Base-by-base conservation (phyloP, 1,140 invertebrate genomes). In the Anastrepha ludens region DNA sequence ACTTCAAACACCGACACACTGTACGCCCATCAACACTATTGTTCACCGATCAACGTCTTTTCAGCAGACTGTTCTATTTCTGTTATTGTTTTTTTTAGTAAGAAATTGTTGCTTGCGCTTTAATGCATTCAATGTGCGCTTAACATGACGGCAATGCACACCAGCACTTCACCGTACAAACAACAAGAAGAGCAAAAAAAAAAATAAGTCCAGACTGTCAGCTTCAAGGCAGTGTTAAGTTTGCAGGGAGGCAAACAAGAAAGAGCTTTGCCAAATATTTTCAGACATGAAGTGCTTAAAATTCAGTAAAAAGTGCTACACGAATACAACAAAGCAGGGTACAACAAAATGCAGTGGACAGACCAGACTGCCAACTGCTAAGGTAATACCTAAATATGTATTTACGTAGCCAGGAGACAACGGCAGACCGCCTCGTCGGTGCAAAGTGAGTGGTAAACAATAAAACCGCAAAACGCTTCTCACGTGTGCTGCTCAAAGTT, bases 111-210 rank as follows among this genome's bases (percentile, higher is more conserved):
- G 47, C 55, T 13, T 58, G 74, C 50, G 47, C 74, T 81, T 81
- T 20, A 81, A 81, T 81, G 74, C 74, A 81, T 81, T 50, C 74
- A 81, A 81, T 47, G 74, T 81, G 74, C 74, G 74, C 74, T n/a
- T 41, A 55, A 55, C 74, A 81, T 50, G 74, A 81, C 74, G 47
- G 47, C 74, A 17, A 81, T 81, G 74, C 44, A 50, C 74, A 29
- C 74, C 47, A 55, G 47, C 17, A 81, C 74, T 81, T 55, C 41
- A 81, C 8, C 47, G 3, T 20, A 81, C n/a, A 29, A 55, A 81
- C 44, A 81, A 81, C 47, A 81, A 41, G 7, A 81, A 41, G 5
- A 81, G n/a, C n/a, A 29, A 81, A 55, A 9, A 55, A 20, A 81
- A 50, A 81, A 55, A 50, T 20, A 55, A 55, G 17, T n/a, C 20